Evolutionary conservation across 2,888 invertebrate species (phyloP).

Genomic region (Schizotus pectinicornis): DNA sequence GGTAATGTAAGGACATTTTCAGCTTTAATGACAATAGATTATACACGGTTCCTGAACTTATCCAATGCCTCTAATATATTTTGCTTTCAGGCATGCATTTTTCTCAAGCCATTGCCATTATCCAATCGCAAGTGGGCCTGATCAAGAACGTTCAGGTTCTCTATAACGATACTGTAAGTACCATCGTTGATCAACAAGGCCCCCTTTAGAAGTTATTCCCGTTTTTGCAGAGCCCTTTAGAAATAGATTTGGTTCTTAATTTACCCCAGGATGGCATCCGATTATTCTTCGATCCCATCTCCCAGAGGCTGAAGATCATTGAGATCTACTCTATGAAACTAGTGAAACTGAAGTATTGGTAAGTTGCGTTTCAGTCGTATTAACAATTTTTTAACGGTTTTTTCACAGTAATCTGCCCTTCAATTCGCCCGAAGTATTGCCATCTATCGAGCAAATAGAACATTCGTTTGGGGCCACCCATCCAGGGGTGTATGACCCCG

Average conservation of each 20-base stretch:
- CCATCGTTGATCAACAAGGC: constrained; percentile 1
- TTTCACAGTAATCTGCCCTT: constrained; percentile 77
- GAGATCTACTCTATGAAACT: constrained; percentile 97
- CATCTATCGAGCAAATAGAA: constrained; percentile 97
- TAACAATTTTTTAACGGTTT: constrained; percentile 12
- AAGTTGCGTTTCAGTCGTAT: constrained; percentile 54
- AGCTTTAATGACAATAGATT: too few relatives aligned
- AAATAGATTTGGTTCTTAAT: constrained; percentile 94
- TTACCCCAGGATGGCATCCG: constrained; percentile 96
- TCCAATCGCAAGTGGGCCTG: constrained; percentile 94
- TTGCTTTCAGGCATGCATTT: constrained; percentile 89
- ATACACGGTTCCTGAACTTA: not conserved
- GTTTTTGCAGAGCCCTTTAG: constrained; percentile 81
- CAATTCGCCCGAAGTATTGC: constrained; percentile 92
- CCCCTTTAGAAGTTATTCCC: not conserved
- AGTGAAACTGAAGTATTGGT: constrained; percentile 97
- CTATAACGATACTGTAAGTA: constrained; percentile 89
- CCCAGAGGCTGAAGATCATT: constrained; percentile 94
- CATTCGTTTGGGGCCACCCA: constrained; percentile 99
- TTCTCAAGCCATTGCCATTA: constrained; percentile 95
- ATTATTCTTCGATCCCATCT: constrained; percentile 94
- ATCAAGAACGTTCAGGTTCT: constrained; percentile 96
- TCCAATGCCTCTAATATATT: constrained; percentile 33
- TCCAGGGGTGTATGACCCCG: constrained; percentile 96
- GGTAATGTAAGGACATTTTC: too few relatives aligned